A percentile compares a stretch with the other conserved stretches of the same genome.
Evolutionary conservation across 2,888 invertebrate species (phyloP).

Genomic region (Melanargia galathea): DNA sequence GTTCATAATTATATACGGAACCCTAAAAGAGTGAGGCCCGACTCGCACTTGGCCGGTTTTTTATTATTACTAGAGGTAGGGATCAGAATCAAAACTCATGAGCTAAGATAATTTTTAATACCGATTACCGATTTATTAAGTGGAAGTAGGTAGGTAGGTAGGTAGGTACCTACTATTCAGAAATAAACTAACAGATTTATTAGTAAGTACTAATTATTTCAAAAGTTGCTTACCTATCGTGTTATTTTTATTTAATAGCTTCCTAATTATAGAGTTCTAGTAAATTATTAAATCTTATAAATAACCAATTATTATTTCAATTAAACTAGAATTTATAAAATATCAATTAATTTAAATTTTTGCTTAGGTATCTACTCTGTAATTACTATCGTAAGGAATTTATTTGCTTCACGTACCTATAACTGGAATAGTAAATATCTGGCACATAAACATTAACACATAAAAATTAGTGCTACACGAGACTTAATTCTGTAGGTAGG

Average conservation of each 20-base stretch:
- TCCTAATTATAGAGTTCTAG: slow-evolving; percentile 6
- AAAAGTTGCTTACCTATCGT: background rate
- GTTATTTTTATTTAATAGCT: background rate
- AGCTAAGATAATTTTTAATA: too few species aligned
- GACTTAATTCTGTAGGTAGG: too few species aligned
- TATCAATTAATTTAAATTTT: background rate
- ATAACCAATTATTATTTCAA: background rate
- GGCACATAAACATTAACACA: too few species aligned
- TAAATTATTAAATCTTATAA: slow-evolving; percentile 1
- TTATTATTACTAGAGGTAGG: too few species aligned
- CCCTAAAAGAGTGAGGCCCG: background rate
- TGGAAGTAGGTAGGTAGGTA: too few species aligned
- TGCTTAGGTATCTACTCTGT: background rate
- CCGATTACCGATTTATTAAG: too few species aligned
- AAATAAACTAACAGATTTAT: too few species aligned
- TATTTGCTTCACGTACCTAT: background rate
- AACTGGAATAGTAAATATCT: background rate
- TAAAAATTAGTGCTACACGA: too few species aligned
- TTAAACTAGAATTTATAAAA: slow-evolving; percentile 9
- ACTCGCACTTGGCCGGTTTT: slow-evolving; percentile 1
- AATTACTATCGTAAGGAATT: background rate
- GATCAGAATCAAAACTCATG: too few species aligned
- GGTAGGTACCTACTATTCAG: background rate
- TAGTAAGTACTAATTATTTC: background rate
- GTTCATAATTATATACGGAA: background rate